Conservation (phyloP, 1,140 invertebrate genomes). For the Drosophila mayri region DNA sequence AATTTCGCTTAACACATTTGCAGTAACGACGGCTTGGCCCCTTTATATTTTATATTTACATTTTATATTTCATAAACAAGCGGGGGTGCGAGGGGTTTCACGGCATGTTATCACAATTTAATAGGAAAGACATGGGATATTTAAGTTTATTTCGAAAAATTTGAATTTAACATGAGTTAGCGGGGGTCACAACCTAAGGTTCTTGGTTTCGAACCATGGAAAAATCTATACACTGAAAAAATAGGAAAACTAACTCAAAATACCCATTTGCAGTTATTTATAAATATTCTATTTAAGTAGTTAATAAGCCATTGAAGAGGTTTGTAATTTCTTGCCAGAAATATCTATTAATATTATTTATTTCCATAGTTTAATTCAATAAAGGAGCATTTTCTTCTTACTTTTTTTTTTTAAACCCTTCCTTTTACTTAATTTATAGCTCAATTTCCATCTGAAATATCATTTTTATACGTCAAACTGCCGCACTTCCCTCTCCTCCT, state of each 20-base stretch:
- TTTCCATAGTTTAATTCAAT: too few species aligned
- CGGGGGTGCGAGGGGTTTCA: constrained; percentile 8
- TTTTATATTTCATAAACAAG: constrained; percentile 63
- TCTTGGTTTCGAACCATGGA: not conserved
- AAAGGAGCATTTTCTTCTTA: too few species aligned
- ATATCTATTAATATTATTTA: too few species aligned
- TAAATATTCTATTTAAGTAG: not conserved
- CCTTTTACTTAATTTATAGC: too few species aligned
- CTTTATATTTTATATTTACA: constrained; percentile 34
- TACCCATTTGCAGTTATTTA: too few species aligned
- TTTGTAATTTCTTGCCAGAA: too few species aligned
- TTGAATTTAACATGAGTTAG: constrained; percentile 4
- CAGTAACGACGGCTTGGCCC: constrained; percentile 22
- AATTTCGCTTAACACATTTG: constrained; percentile 57
- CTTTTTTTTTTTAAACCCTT: too few species aligned
- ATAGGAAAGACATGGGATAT: not conserved
- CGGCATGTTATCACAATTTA: constrained; percentile 11
- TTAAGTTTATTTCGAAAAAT: not conserved
- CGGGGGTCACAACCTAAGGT: not conserved
- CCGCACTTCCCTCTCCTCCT: not conserved
- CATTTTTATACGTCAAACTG: not conserved
- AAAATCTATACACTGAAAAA: not conserved
- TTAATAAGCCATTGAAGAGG: too few species aligned
- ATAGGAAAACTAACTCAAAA: too few species aligned
- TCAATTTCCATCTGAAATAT: too few species aligned